Evolutionary conservation across 2,888 invertebrate genomes (phyloP).

Genomic region (Caenorhabditis sp.): DNA sequence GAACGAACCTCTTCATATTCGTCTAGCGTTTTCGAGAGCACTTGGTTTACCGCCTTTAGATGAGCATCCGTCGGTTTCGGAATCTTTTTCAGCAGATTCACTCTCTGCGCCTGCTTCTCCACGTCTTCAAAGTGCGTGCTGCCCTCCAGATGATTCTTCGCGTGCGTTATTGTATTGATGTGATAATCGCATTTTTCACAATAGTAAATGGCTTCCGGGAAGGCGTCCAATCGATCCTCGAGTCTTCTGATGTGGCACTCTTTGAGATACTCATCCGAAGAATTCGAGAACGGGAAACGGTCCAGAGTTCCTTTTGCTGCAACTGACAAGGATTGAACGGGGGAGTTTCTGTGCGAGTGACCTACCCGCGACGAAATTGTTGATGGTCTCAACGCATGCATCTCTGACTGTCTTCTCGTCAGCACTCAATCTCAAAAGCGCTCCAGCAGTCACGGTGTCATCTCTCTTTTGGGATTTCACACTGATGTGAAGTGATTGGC

Average conservation of each 20-base stretch:
- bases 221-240: slow-evolving; percentile 13
- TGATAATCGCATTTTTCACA: slow-evolving; percentile 61
- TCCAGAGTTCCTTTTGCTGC: background rate
- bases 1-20: slow-evolving; percentile 24
- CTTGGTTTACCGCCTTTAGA: slow-evolving; percentile 1
- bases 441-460: slow-evolving; percentile 1
- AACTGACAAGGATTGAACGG: background rate
- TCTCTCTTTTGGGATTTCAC: slow-evolving; percentile 29
- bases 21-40: slow-evolving; percentile 1
- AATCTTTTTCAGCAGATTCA: background rate
- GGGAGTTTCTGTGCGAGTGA: background rate
- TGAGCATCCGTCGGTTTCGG: background rate
- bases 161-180: slow-evolving; percentile 49
- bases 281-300: slow-evolving; percentile 6
- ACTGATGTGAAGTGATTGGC: slow-evolving; percentile 16
- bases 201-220: slow-evolving; percentile 63
- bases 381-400: slow-evolving; percentile 29
- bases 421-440: slow-evolving; percentile 8
- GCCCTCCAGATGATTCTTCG: slow-evolving; percentile 53
- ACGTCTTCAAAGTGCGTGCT: slow-evolving; percentile 42
- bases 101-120: slow-evolving; percentile 10
- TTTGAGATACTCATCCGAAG: slow-evolving; percentile 20
- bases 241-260: slow-evolving; percentile 22
- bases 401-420: slow-evolving; percentile 9
- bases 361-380: slow-evolving; percentile 13